These are phyloP conservation scores for Clinocottus analis DNA, from an alignment of 2,113 vertebrate genomes.

Conservation along the genomic window DNA sequence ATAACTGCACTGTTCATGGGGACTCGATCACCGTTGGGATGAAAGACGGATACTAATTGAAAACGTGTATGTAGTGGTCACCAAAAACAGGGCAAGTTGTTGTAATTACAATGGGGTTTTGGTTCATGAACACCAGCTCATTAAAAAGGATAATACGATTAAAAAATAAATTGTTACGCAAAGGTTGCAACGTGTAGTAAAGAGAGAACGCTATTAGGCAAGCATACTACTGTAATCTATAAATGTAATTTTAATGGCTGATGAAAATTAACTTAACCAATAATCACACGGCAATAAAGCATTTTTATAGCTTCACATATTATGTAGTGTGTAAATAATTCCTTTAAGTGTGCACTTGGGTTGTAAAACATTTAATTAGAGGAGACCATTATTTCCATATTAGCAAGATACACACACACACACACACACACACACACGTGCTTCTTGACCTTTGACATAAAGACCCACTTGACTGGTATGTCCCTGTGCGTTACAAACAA, in stretches of 20 bases:
- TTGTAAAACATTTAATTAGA: not conserved
- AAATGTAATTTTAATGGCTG: not conserved
- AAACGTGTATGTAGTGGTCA: not conserved
- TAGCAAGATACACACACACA: not conserved
- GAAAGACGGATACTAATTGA: not conserved
- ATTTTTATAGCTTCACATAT: not conserved
- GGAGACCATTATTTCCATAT: conserved; percentile 3
- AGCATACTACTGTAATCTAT: not conserved
- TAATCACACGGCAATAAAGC: not conserved
- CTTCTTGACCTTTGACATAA: conserved; percentile 16
- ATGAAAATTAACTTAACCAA: not conserved
- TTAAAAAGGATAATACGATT: not conserved
- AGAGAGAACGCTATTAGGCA: not conserved
- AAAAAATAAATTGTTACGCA: conserved; percentile 4
- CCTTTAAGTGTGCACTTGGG: not conserved
- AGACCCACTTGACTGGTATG: conserved; percentile 25
- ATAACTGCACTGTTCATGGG: not conserved
- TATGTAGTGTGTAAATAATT: not conserved
- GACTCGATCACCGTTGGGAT: not conserved
- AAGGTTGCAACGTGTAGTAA: not conserved
- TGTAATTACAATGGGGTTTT: conserved; percentile 8
- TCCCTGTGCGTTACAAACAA: conserved; percentile 38
- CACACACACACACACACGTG: not conserved
- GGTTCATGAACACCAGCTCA: not conserved
- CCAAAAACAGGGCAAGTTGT: not conserved